Base-by-base conservation (phyloP, 2,888 invertebrate genomes). In the Melikaiella ostensackeni region DNA sequence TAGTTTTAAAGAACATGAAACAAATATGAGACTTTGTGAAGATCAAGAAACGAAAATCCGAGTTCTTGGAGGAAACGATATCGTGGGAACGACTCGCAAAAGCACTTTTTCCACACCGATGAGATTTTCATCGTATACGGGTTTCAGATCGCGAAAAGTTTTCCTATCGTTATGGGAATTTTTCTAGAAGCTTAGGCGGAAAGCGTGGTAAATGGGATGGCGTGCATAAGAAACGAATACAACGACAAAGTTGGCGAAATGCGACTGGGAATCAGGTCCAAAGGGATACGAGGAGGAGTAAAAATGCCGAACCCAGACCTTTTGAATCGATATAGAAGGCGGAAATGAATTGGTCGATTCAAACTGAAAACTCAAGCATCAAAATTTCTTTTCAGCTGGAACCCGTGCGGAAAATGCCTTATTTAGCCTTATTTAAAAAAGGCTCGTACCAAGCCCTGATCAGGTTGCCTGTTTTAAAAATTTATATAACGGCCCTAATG, bases 131-230 rank as follows among this genome's bases (percentile, higher is more conserved):
- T 66, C 8, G 66, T 27, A 70, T 70, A 70, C 30, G 70, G 50
- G 50, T 46, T 46, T 38, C 42, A 38, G n/a, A 62, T 75, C 63
- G 33, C 74, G 61, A 50, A 75, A 75, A 73, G n/a, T 75, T 75
- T 73, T 63, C 61, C 55, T n/a, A 61, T 46, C 75, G 73, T 78
- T 78, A 75, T 61, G 50, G 75, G 73, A 75, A 73, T 73, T 70
- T 75, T 77, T 61, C 63, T 46, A 42, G 21, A n/a, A 75, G 70
- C 59, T 78, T 66, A 57, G 66, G 76, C 70, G 64, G 50, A 73
- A 75, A 33, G 57, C 35, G 46, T 33, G 64, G 46, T 35, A 70
- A 70, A 50, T 50, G n/a, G 70, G 30, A 50, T 30, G 70, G 24
- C 46, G 46, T 46, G 66, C 30, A 70, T 70, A 70, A 13, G 50